These are phyloP conservation scores for Dendrocopos noguchii DNA, from an alignment of 2,113 vertebrate species.

Conservation along the genomic window DNA sequence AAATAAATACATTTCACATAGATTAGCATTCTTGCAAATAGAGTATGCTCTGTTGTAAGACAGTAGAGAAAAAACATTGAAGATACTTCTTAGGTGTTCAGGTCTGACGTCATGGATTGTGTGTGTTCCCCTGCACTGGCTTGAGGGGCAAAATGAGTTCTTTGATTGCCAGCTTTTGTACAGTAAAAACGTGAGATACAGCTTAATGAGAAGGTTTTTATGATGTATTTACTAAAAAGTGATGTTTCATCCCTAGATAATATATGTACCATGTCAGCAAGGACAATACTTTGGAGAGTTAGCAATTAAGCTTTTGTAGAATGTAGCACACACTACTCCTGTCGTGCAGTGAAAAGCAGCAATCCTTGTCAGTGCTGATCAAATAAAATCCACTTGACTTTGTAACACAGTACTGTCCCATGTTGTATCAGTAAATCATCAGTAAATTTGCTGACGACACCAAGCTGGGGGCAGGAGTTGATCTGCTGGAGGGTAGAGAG, in stretches of 20 bases:
- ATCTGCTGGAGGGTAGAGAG: too few relatives aligned
- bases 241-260: neutral
- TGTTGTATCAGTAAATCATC: too few relatives aligned
- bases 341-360: neutral
- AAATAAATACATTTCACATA: constrained; percentile 25
- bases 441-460: too few relatives aligned
- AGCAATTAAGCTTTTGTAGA: neutral
- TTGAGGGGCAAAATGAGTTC: neutral
- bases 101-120: neutral
- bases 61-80: neutral
- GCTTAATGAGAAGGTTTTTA: neutral
- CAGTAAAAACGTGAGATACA: neutral
- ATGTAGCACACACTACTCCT: neutral
- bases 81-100: neutral
- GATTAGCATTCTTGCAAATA: neutral
- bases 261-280: neutral
- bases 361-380: neutral
- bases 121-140: neutral
- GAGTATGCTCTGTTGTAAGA: neutral
- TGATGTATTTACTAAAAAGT: neutral
- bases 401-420: neutral
- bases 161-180: neutral
- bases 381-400: neutral
- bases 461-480: too few relatives aligned
- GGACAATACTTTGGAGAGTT: neutral